These are phyloP conservation scores for Orientallactaga sibirica DNA, from an alignment of 2,797 vertebrate species.

Conservation along the genomic window DNA sequence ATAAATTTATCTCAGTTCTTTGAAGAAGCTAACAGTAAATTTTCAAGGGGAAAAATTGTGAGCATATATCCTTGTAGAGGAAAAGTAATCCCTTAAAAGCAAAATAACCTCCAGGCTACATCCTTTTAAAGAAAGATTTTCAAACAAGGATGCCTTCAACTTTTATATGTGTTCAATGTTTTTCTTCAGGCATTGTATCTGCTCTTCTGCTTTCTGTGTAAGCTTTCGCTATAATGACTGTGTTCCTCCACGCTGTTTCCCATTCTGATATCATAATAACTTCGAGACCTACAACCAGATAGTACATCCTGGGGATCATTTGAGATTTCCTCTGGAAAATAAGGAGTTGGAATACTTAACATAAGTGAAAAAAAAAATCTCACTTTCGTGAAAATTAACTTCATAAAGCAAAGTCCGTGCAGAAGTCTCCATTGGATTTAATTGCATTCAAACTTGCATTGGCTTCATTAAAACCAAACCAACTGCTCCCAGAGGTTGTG, in stretches of 20 bases:
- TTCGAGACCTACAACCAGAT: constrained; percentile 62
- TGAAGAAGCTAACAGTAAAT: constrained; percentile 84
- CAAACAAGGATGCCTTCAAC: constrained; percentile 67
- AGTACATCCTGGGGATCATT: neutral
- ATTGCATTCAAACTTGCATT: constrained; percentile 43
- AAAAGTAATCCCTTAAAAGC: constrained; percentile 87
- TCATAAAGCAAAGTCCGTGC: constrained; percentile 40
- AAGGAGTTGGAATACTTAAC: neutral
- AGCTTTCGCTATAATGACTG: constrained; percentile 60
- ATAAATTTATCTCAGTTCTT: constrained; percentile 86
- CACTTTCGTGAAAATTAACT: neutral
- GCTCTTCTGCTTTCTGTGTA: constrained; percentile 73
- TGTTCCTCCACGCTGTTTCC: constrained; percentile 26
- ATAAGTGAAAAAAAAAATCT: neutral
- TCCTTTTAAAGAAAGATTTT: constrained; percentile 81
- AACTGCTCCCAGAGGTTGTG: constrained; percentile 65
- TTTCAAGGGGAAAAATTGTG: constrained; percentile 84
- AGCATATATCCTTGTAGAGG: constrained; percentile 78
- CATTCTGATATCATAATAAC: constrained; percentile 61
- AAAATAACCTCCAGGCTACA: constrained; percentile 81
- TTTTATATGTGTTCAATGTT: constrained; percentile 70
- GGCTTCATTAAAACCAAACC: constrained; percentile 50
- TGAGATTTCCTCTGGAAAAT: neutral
- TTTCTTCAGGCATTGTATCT: constrained; percentile 67
- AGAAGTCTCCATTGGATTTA: constrained; percentile 30